Evolutionary conservation across 2,888 invertebrate genomes (phyloP).

Genomic region (Lymantria dispar): DNA sequence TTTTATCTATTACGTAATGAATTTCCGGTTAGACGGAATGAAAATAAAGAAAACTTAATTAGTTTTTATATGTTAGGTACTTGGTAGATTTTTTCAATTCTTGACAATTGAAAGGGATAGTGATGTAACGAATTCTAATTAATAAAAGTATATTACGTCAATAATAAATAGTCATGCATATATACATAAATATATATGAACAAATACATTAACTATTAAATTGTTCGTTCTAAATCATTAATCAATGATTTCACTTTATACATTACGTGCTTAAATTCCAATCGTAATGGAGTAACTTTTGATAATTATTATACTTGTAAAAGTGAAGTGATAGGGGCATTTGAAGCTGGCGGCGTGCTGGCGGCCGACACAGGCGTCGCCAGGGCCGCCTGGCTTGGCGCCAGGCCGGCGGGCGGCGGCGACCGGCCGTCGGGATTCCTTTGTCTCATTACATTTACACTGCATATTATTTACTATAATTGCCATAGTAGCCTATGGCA

Average conservation of each 20-base stretch:
- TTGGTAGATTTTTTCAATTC: too few relatives aligned
- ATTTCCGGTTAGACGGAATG: neutral
- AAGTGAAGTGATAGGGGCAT: constrained; percentile 34
- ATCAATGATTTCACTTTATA: too few relatives aligned
- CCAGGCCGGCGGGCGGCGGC: constrained; percentile 80
- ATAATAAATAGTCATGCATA: too few relatives aligned
- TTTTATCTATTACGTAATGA: neutral
- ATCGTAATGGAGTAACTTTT: neutral
- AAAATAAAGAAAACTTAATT: neutral
- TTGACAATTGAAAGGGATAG: too few relatives aligned
- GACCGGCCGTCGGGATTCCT: constrained; percentile 76
- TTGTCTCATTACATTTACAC: constrained; percentile 72
- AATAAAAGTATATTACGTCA: too few relatives aligned
- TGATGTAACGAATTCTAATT: too few relatives aligned
- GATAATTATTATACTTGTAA: constrained; percentile 6
- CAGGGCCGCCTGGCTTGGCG: constrained; percentile 81
- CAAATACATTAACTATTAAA: too few relatives aligned
- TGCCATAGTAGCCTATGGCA: too few relatives aligned
- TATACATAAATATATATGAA: too few relatives aligned
- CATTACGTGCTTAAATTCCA: neutral
- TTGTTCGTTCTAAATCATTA: too few relatives aligned
- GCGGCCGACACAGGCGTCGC: constrained; percentile 73
- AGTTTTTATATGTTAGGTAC: neutral
- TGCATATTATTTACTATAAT: constrained; percentile 12
- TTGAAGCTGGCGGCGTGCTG: constrained; percentile 59